Conservation (phyloP, 2,113 vertebrate species). For the Telmatochromis brachygnathus region DNA sequence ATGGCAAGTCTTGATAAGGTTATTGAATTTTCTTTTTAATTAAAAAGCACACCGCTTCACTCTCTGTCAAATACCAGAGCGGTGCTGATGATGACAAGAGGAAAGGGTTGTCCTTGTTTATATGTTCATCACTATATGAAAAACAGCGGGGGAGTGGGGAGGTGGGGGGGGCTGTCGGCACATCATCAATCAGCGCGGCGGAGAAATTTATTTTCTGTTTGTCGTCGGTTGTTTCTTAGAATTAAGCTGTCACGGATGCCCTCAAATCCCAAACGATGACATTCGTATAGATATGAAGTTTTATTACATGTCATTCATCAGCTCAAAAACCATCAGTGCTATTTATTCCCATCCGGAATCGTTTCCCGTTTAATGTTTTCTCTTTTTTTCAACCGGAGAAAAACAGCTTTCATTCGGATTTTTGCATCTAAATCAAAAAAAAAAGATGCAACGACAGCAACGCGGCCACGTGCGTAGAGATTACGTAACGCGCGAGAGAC, state of each 20-base stretch:
- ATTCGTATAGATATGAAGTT: constrained; percentile 23
- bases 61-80: constrained; percentile 28
- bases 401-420: not conserved
- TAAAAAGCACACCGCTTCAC: constrained; percentile 59
- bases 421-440: not conserved
- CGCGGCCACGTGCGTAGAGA: not conserved
- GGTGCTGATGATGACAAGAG: not conserved
- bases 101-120: constrained; percentile 19
- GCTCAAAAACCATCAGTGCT: constrained; percentile 3
- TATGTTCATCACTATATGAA: constrained; percentile 25
- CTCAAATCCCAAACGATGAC: constrained; percentile 16
- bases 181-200: constrained; percentile 45
- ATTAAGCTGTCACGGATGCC: constrained; percentile 21
- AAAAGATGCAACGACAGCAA: not conserved
- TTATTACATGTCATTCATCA: constrained; percentile 30
- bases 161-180: not conserved
- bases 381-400: not conserved
- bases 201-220: constrained; percentile 29
- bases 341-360: not conserved
- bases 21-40: constrained; percentile 72
- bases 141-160: not conserved
- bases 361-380: not conserved
- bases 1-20: constrained; percentile 67
- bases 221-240: not conserved
- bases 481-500: not conserved